Evolutionary conservation across 2,113 vertebrate species (phyloP).

Genomic region (Ursus arctos): DNA sequence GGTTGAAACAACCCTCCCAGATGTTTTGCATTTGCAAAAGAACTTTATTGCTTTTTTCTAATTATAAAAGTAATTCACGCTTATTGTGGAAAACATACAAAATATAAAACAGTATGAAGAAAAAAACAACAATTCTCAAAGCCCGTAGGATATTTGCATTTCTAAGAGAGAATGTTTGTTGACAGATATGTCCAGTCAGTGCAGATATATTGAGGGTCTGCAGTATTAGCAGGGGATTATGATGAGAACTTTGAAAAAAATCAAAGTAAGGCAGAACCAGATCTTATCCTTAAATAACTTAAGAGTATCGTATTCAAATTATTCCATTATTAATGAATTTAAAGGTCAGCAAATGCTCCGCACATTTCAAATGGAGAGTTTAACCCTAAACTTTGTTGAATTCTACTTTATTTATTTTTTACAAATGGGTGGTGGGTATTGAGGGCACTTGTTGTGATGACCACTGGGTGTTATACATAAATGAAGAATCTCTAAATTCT

Average conservation of each 20-base stretch:
- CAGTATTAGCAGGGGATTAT: background rate
- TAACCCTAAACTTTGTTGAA: background rate
- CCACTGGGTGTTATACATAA: background rate
- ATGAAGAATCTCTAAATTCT: background rate
- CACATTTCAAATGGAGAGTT: background rate
- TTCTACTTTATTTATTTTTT: background rate
- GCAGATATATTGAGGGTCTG: background rate
- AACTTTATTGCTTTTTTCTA: constrained; percentile 65
- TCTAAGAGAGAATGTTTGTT: constrained; percentile 15
- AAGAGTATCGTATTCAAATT: background rate
- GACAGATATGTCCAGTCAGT: background rate
- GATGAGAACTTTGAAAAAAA: background rate
- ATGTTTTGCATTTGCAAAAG: constrained; percentile 65
- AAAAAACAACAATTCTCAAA: background rate
- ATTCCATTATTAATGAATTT: constrained; percentile 6
- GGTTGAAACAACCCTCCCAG: constrained; percentile 50
- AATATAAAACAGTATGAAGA: constrained; percentile 57
- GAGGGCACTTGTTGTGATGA: background rate
- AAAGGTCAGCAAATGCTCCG: background rate
- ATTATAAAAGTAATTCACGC: constrained; percentile 69
- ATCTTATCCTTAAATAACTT: background rate
- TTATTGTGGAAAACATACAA: constrained; percentile 56
- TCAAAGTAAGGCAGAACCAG: background rate
- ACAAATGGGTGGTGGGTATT: background rate
- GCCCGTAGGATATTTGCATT: constrained; percentile 54